These are phyloP conservation scores for Stictocephala bisonia DNA, from an alignment of 2,888 invertebrate species.

Conservation along the genomic window DNA sequence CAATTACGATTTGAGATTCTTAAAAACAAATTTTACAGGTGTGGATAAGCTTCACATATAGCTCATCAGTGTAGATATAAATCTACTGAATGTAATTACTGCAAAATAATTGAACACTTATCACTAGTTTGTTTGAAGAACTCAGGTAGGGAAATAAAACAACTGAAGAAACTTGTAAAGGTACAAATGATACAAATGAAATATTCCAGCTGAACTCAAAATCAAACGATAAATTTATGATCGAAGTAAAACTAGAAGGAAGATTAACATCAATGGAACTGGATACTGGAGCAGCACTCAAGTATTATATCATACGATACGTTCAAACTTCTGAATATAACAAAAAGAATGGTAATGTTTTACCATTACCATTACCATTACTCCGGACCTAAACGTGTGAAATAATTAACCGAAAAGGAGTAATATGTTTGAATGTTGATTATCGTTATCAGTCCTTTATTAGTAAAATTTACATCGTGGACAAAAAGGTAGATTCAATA, in stretches of 20 bases:
- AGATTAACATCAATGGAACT: not conserved
- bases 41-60: conserved; percentile 3
- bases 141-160: not conserved
- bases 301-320: conserved; percentile 20
- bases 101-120: conserved; percentile 13
- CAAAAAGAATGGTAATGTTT: conserved; percentile 6
- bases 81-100: conserved; percentile 7
- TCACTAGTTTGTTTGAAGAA: conserved; percentile 6
- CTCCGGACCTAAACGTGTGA: conserved; percentile 42
- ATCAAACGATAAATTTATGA: conserved; percentile 25
- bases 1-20: conserved; percentile 15
- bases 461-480: conserved; percentile 19
- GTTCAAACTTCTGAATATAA: not conserved
- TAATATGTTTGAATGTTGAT: not conserved
- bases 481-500: not conserved
- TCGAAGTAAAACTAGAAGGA: conserved; percentile 16
- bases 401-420: conserved; percentile 26
- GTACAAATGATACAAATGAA: not conserved
- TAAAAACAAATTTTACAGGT: conserved; percentile 1
- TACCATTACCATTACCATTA: too few species aligned
- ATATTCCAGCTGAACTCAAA: conserved; percentile 7
- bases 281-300: conserved; percentile 11
- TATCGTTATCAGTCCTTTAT: not conserved
- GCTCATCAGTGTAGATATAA: conserved; percentile 16
- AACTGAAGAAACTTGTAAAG: conserved; percentile 6